Percentiles rank a stretch among this genome's conserved stretches.
These are phyloP conservation scores for Mimas tiliae DNA, from an alignment of 2,888 invertebrate species.

Conservation along the genomic window DNA sequence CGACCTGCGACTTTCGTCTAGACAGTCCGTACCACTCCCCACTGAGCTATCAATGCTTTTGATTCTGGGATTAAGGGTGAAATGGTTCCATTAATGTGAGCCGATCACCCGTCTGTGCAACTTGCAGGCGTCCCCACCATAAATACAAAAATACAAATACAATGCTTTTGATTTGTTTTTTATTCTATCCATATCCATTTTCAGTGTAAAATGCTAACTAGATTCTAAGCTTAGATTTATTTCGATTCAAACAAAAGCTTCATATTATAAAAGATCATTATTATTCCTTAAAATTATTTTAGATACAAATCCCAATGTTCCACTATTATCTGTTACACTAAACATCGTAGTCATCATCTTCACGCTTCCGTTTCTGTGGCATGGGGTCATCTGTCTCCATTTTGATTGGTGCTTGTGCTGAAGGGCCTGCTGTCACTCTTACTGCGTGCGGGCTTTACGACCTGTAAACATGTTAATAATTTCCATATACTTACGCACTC, in stretches of 20 bases:
- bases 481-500: no score
- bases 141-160: no score
- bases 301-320: conserved; percentile 14
- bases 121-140: no score
- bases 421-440: conserved; percentile 69
- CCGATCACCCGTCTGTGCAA: no score
- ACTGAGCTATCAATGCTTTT: no score
- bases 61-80: no score
- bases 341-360: conserved; percentile 86
- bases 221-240: neutral
- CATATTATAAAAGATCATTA: conserved; percentile 16
- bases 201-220: no score
- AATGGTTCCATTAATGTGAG: no score
- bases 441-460: conserved; percentile 79
- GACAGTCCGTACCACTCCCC: no score
- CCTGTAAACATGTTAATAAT: conserved; percentile 49
- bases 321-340: conserved; percentile 38
- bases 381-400: conserved; percentile 85
- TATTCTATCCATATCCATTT: no score
- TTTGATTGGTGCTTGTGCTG: conserved; percentile 73
- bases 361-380: conserved; percentile 86
- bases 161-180: no score
- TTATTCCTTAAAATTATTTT: conserved; percentile 32
- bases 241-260: neutral
- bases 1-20: no score